phyloP scores from a whole-genome alignment of 2,888 invertebrate genomes.

The Rhagium mordax region DNA sequence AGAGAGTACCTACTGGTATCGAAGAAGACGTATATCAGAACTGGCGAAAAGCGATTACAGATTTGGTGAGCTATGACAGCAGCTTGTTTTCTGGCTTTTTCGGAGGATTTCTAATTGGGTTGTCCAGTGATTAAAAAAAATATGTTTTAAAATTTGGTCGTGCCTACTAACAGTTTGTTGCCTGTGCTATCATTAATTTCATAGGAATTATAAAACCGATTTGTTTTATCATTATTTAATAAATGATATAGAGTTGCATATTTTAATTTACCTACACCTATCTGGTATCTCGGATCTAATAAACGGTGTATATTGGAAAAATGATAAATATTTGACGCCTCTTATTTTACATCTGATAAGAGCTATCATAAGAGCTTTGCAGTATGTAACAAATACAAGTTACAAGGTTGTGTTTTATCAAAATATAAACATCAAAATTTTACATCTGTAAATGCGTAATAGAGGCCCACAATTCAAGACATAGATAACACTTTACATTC shows the following conservation, averaged over 20 bases:
- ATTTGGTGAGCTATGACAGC: constrained; percentile 16
- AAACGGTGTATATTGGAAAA: not conserved
- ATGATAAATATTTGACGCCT: not conserved
- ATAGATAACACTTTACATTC: no score
- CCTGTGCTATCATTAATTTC: not conserved
- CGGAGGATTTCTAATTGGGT: constrained; percentile 32
- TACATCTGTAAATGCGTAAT: no score
- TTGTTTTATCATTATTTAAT: not conserved
- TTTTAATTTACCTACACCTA: not conserved
- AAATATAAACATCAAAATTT: no score
- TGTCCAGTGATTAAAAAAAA: not conserved
- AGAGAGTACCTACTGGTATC: constrained; percentile 15
- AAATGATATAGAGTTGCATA: not conserved
- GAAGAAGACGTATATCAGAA: not conserved
- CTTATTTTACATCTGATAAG: not conserved
- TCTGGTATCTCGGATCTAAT: not conserved
- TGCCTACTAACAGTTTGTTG: not conserved
- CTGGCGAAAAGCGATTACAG: not conserved
- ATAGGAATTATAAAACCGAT: not conserved
- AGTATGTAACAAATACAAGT: no score
- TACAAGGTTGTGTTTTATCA: no score
- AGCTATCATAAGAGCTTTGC: not conserved
- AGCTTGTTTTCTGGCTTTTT: constrained; percentile 26
- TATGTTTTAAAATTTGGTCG: not conserved
- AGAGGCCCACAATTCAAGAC: no score